Base-by-base conservation (phyloP, 2,888 invertebrate genomes). In the Bruchidius siliquastri region DNA sequence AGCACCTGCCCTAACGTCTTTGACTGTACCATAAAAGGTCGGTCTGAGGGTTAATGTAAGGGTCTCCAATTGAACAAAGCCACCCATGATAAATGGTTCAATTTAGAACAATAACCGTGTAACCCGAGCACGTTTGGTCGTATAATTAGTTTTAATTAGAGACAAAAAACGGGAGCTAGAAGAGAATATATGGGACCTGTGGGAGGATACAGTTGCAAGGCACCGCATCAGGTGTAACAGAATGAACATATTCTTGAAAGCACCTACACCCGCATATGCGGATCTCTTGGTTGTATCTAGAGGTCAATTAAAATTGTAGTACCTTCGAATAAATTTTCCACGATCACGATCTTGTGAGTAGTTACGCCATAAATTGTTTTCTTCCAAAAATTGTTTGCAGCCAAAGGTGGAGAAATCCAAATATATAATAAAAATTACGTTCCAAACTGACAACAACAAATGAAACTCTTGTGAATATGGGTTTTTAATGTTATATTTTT, bases 21-120 rank as follows among this genome's bases (percentile, higher is more conserved):
- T 49, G 6, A 8, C 18, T 49, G 49, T 49, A 49, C 49, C 13
- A 49, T 49, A 49, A 18, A 49, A 71, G 66, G 68, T 71, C 71
- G 26, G 20, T n/a, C 26, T 32, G 66, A 21, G n/a, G 72, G 73
- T 69, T 71, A 73, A 73, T 72, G 26, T 67, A 70, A 68, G 67
- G 68, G 26, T 70, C 73, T 71, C 68, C 72, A 49, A 49, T 66
- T 70, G 21, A 68, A 72, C 73, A 73, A 71, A 75, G 71, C 75
- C 68, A 30, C 70, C 70, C 49, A 68, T 75, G 75, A 75, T 73
- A 72, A 73, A 75, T 75, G 73, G 73, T 68, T 73, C 72, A 75
- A 73, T 75, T 73, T 66, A 26, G 70, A 74, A 75, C 73, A 73
- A 75, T 73, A 75, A 72, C 72, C 21, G 32, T 49, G 69, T 70